Conservation (phyloP, 2,888 invertebrate species). For the Tetragonisca angustula region DNA sequence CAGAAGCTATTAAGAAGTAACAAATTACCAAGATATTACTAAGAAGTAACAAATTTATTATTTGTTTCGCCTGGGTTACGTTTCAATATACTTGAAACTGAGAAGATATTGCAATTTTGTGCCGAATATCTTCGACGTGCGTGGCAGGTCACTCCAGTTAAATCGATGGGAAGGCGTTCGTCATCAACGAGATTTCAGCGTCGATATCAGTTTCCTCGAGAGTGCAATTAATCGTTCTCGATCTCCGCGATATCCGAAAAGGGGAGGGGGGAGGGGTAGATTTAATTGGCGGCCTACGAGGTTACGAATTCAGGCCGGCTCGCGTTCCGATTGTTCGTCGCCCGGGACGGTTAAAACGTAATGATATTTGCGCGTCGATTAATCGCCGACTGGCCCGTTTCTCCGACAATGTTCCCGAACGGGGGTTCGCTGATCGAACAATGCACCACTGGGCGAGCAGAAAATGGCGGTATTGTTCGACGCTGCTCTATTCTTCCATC, state of each 20-base stretch:
- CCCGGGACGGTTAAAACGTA: conserved; percentile 31
- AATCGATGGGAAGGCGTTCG: background rate
- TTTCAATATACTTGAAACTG: too few relatives aligned
- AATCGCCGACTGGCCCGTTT: conserved; percentile 31
- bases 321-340: conserved; percentile 6
- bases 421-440: conserved; percentile 54
- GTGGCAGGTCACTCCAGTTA: too few relatives aligned
- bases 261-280: background rate
- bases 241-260: conserved; percentile 18
- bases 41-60: too few relatives aligned
- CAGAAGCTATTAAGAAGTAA: too few relatives aligned
- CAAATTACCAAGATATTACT: too few relatives aligned
- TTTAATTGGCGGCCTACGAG: conserved; percentile 37
- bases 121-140: too few relatives aligned
- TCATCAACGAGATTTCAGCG: background rate
- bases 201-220: conserved; percentile 17
- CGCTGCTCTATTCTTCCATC: conserved; percentile 33
- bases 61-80: too few relatives aligned
- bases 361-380: conserved; percentile 47
- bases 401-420: conserved; percentile 40
- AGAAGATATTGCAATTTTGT: too few relatives aligned
- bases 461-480: conserved; percentile 53
- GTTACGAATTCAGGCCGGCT: conserved; percentile 9
- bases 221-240: conserved; percentile 41
- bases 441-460: conserved; percentile 46